Evolutionary conservation across 2,113 vertebrate genomes (phyloP).

Genomic region (Seriola aureovittata): DNA sequence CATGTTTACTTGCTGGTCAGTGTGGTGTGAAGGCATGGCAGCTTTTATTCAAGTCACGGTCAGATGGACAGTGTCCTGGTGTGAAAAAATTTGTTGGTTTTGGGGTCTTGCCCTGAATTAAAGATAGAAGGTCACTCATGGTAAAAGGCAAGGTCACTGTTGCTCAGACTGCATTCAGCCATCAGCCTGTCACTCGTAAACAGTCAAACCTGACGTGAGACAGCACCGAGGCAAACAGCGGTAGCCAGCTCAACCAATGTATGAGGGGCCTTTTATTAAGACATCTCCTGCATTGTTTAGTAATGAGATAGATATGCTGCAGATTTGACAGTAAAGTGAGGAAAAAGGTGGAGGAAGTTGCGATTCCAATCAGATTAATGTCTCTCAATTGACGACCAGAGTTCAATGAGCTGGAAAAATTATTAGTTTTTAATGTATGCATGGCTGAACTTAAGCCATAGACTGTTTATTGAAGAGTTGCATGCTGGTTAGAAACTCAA

Average conservation of each 20-base stretch:
- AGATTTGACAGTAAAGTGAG: background rate
- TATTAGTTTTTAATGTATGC: background rate
- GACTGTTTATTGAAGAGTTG: background rate
- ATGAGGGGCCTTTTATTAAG: slow-evolving; percentile 7
- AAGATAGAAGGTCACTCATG: slow-evolving; percentile 76
- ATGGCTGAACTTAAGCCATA: background rate
- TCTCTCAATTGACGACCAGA: background rate
- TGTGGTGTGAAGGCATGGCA: slow-evolving; percentile 50
- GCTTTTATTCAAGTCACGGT: slow-evolving; percentile 61
- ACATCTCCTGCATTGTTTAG: background rate
- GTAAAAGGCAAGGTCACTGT: slow-evolving; percentile 83
- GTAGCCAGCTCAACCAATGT: background rate
- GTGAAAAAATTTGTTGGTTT: slow-evolving; percentile 67
- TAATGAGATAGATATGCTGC: background rate
- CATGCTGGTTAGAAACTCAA: slow-evolving; percentile 1
- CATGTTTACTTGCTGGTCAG: slow-evolving; percentile 52
- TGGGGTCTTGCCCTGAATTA: slow-evolving; percentile 68
- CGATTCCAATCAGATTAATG: background rate
- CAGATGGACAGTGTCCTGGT: slow-evolving; percentile 53
- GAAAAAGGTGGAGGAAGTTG: background rate
- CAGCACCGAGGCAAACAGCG: slow-evolving; percentile 15
- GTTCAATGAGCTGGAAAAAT: background rate
- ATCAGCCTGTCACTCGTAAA: slow-evolving; percentile 71
- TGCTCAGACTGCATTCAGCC: slow-evolving; percentile 66
- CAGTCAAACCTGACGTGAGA: slow-evolving; percentile 53